Evolutionary conservation across 2,113 vertebrate species (phyloP).

Genomic region (Pristiophorus japonicus): DNA sequence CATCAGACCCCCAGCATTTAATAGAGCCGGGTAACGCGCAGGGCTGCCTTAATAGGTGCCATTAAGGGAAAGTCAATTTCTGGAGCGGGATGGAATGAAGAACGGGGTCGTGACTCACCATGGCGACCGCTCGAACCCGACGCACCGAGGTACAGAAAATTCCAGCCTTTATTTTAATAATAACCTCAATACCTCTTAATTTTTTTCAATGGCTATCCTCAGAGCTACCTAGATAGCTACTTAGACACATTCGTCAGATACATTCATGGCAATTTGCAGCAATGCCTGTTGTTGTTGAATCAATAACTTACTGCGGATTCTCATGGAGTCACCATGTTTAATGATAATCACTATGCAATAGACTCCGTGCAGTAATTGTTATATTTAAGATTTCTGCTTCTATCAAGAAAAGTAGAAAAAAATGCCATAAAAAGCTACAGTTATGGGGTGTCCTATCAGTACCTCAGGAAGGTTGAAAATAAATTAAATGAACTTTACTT

Average conservation of each 20-base stretch:
- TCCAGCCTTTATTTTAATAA: neutral
- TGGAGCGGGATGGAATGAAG: no score
- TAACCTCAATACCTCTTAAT: neutral
- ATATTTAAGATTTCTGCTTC: neutral
- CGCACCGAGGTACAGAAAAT: no score
- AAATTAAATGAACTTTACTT: neutral
- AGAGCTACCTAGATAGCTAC: neutral
- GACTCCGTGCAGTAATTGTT: neutral
- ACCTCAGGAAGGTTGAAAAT: neutral
- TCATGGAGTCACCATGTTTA: neutral
- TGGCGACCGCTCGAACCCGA: no score
- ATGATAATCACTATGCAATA: neutral
- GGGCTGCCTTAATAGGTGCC: no score
- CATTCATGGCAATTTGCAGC: neutral
- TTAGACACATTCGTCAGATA: neutral
- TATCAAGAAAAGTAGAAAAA: neutral
- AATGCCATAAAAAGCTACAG: neutral
- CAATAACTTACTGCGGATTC: neutral
- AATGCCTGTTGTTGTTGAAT: neutral
- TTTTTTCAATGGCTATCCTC: neutral
- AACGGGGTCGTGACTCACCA: no score
- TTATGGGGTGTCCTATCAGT: neutral
- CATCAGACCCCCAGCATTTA: no score
- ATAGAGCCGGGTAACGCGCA: no score
- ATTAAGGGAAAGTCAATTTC: no score